These are phyloP conservation scores for Clavelina lepadiformis DNA, from an alignment of 23 tunicate species.

Conservation along the genomic window DNA sequence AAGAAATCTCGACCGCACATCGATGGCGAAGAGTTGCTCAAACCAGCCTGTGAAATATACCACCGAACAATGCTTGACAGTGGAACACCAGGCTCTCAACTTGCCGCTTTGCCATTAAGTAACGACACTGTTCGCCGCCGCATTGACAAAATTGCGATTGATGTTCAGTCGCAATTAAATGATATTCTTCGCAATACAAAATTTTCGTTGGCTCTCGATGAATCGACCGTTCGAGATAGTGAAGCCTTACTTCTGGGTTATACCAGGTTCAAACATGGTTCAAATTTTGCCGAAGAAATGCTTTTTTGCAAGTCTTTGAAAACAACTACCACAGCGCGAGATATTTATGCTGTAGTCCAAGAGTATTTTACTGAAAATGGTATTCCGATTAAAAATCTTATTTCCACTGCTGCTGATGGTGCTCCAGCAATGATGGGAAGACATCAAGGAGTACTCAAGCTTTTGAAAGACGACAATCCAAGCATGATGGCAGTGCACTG, in stretches of 20 bases:
- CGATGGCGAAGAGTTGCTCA: too few species aligned
- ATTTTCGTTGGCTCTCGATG: slow-evolving; percentile 8
- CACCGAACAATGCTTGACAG: too few species aligned
- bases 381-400: slow-evolving; percentile 10
- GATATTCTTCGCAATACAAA: slow-evolving; percentile 12
- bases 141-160: slow-evolving; percentile 8
- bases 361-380: background rate
- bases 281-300: slow-evolving; percentile 5
- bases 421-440: slow-evolving; percentile 18
- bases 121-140: slow-evolving; percentile 10
- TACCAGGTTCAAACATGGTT: slow-evolving; percentile 1
- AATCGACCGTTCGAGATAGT: background rate
- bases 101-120: slow-evolving; percentile 10
- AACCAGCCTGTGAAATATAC: too few species aligned
- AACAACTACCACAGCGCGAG: slow-evolving; percentile 7
- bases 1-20: too few species aligned
- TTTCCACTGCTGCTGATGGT: slow-evolving; percentile 15
- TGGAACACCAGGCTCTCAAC: background rate
- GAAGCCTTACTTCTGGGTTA: slow-evolving; percentile 13
- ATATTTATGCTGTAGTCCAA: too few species aligned
- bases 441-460: slow-evolving; percentile 3
- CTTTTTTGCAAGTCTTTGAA: slow-evolving; percentile 9
- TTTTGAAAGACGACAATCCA: slow-evolving; percentile 12
- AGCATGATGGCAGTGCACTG: slow-evolving; percentile 11
- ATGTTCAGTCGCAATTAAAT: slow-evolving; percentile 16